A percentile compares a stretch with the other conserved stretches of the same genome.
phyloP scores from a whole-genome alignment of 2,113 vertebrate genomes.

The Semicossyphus pulcher region DNA sequence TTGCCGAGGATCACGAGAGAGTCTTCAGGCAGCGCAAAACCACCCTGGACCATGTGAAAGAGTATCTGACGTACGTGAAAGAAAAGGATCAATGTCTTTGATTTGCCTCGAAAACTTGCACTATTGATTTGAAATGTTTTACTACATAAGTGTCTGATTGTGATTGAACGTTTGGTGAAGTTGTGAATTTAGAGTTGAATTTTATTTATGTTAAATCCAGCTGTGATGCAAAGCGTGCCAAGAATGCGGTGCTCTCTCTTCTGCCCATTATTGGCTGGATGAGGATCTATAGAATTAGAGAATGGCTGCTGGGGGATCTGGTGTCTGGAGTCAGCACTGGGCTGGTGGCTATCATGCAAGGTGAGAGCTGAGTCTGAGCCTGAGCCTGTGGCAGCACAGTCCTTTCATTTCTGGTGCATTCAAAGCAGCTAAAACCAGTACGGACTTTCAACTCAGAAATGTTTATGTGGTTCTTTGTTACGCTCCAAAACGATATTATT shows the following conservation, averaged over 20 bases:
- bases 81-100: neutral
- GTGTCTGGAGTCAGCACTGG: constrained; percentile 94
- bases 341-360: constrained; percentile 93
- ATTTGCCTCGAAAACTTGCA: neutral
- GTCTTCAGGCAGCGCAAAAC: constrained; percentile 85
- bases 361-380: constrained; percentile 72
- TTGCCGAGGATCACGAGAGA: constrained; percentile 85
- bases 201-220: constrained; percentile 76
- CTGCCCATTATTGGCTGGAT: constrained; percentile 91
- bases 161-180: neutral
- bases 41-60: constrained; percentile 82
- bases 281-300: constrained; percentile 85
- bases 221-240: constrained; percentile 86
- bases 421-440: neutral
- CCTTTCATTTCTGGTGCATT: neutral
- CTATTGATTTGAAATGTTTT: neutral
- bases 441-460: too few relatives aligned
- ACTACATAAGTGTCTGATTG: too few relatives aligned
- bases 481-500: too few relatives aligned
- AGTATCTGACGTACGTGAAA: constrained; percentile 86
- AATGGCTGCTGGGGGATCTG: constrained; percentile 91
- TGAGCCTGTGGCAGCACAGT: neutral
- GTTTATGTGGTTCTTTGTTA: too few relatives aligned
- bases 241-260: constrained; percentile 80
- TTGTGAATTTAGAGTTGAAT: neutral